phyloP scores from a whole-genome alignment of 1,140 invertebrate genomes.

The Calliphora vicina region DNA sequence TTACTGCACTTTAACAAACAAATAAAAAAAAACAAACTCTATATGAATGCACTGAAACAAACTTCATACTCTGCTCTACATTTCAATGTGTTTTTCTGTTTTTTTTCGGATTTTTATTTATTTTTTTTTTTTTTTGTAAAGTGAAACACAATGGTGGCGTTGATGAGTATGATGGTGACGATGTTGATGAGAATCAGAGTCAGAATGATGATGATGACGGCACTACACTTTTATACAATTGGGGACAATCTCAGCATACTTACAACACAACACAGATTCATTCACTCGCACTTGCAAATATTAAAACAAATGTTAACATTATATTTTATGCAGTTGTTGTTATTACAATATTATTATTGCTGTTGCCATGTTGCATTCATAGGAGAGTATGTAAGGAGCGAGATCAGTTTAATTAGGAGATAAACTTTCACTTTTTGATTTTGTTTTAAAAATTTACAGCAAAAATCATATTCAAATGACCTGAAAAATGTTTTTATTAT shows the following conservation, averaged over 20 bases:
- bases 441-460: no score
- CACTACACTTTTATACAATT: constrained; percentile 3
- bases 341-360: background rate
- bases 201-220: background rate
- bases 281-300: background rate
- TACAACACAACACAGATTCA: background rate
- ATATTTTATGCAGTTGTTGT: background rate
- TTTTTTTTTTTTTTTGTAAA: background rate
- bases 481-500: no score
- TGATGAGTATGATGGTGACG: background rate
- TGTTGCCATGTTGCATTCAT: background rate
- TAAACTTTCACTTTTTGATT: no score
- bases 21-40: background rate
- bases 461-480: no score
- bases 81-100: background rate
- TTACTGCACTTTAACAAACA: constrained; percentile 11
- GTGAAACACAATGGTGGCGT: background rate
- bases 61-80: constrained; percentile 4
- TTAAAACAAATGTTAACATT: constrained; percentile 13
- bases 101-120: no score
- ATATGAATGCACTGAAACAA: background rate
- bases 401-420: no score
- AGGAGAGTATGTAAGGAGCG: background rate
- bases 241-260: background rate
- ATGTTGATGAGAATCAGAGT: background rate